phyloP scores from a whole-genome alignment of 2,797 vertebrate genomes.

The Pipistrellus nathusii region DNA sequence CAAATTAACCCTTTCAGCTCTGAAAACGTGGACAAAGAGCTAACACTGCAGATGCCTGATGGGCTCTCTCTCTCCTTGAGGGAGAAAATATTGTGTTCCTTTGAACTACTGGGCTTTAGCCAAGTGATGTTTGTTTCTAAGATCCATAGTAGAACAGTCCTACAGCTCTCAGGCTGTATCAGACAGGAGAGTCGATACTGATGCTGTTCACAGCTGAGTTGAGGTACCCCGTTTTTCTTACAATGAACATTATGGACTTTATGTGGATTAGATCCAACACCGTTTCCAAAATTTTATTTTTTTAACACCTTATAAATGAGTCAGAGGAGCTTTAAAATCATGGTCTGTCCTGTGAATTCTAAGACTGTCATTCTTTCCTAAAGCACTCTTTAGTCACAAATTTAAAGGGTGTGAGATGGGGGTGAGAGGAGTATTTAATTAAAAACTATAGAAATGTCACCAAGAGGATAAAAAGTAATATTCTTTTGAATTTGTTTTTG shows the following conservation, averaged over 20 bases:
- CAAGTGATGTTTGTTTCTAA: conserved; percentile 50
- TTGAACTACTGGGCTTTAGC: conserved; percentile 26
- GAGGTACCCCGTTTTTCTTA: conserved; percentile 48
- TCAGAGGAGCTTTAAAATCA: conserved; percentile 58
- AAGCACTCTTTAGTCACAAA: neutral
- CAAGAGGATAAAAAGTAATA: conserved; percentile 50
- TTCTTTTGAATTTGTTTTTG: conserved; percentile 62
- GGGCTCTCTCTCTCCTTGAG: neutral
- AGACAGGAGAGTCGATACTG: conserved; percentile 2
- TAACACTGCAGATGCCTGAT: neutral
- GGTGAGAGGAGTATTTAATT: conserved; percentile 21
- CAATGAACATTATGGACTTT: conserved; percentile 54
- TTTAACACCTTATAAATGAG: conserved; percentile 65
- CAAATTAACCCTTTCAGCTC: neutral
- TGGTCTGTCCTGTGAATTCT: neutral
- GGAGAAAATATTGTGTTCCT: neutral
- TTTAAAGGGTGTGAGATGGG: neutral
- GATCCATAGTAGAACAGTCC: conserved; percentile 40
- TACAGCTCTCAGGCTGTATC: neutral
- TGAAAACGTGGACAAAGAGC: neutral
- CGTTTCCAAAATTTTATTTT: conserved; percentile 72
- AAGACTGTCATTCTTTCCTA: neutral
- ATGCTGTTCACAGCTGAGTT: conserved; percentile 2
- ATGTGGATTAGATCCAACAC: conserved; percentile 49
- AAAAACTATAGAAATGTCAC: conserved; percentile 52